Percentiles rank a stretch among this genome's conserved stretches.
phyloP scores from a whole-genome alignment of 2,797 vertebrate species.

The Semaprochilodus insignis region DNA sequence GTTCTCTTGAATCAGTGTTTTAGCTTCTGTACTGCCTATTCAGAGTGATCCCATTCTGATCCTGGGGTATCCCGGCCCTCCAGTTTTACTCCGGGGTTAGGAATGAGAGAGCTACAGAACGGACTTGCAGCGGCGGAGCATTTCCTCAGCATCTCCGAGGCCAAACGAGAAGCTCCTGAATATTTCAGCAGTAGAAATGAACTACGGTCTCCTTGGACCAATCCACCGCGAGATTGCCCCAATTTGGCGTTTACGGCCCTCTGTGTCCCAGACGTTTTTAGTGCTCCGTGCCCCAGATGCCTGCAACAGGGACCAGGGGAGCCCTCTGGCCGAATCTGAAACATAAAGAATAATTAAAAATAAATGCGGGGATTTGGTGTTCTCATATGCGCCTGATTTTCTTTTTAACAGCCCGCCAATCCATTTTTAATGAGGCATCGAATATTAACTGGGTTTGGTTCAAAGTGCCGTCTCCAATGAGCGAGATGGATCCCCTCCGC shows the following conservation, averaged over 20 bases:
- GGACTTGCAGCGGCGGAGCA: conserved; percentile 1
- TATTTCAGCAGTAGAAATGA: conserved; percentile 84
- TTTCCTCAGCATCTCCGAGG: conserved; percentile 65
- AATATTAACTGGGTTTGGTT: conserved; percentile 84
- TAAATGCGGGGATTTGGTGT: conserved; percentile 72
- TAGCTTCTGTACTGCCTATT: background rate
- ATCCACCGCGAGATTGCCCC: conserved; percentile 73
- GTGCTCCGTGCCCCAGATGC: conserved; percentile 36
- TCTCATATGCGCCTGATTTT: conserved; percentile 71
- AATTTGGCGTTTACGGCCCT: conserved; percentile 69
- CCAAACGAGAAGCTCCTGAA: conserved; percentile 75
- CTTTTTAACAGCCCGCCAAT: conserved; percentile 74
- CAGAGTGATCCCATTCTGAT: too few relatives aligned
- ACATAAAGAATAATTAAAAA: conserved; percentile 78
- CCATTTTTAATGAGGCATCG: conserved; percentile 85
- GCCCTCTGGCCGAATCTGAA: conserved; percentile 63
- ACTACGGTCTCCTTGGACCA: conserved; percentile 76
- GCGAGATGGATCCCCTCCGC: conserved; percentile 70
- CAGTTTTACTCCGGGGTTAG: background rate
- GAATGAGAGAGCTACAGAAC: background rate
- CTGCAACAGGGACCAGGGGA: conserved; percentile 74
- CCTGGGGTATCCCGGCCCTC: too few relatives aligned
- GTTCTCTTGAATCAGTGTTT: background rate
- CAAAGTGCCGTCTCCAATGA: conserved; percentile 78
- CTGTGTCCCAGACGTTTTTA: conserved; percentile 38